These are phyloP conservation scores for Patella vulgata DNA, from an alignment of 1,140 invertebrate species.

Conservation along the genomic window DNA sequence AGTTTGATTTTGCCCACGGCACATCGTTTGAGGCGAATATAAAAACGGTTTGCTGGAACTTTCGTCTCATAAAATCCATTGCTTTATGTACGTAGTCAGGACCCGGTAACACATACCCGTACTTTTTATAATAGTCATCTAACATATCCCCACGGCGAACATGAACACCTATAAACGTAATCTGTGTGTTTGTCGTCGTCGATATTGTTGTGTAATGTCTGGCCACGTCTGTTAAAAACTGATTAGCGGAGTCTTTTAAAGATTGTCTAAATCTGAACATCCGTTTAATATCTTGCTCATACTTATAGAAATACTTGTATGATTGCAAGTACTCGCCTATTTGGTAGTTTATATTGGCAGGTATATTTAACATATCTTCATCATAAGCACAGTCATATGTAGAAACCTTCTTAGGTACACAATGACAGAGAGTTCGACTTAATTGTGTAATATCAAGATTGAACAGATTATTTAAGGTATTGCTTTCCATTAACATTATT, in stretches of 20 bases:
- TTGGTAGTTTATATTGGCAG: constrained; percentile 6
- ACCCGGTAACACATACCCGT: constrained; percentile 26
- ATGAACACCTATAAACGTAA: constrained; percentile 32
- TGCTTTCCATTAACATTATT: constrained; percentile 3
- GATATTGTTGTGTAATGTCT: constrained; percentile 2
- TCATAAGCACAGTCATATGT: constrained; percentile 18
- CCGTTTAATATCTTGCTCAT: constrained; percentile 9
- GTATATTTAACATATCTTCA: constrained; percentile 7
- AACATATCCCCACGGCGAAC: constrained; percentile 37
- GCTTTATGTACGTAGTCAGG: constrained; percentile 30
- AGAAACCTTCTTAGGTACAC: constrained; percentile 1
- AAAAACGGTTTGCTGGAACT: constrained; percentile 24
- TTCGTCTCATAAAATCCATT: constrained; percentile 17
- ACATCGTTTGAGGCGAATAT: constrained; percentile 31
- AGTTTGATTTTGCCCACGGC: constrained; percentile 21
- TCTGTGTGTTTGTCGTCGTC: too few relatives aligned
- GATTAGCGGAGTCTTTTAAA: constrained; percentile 8
- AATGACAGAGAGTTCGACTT: neutral
- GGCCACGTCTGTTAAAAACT: constrained; percentile 8
- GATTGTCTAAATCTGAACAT: constrained; percentile 25
- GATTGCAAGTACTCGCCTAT: constrained; percentile 32
- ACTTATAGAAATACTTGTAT: constrained; percentile 35
- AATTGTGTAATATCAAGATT: neutral
- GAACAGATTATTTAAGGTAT: constrained; percentile 7
- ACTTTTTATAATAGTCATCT: constrained; percentile 2